Base-by-base conservation (phyloP, 2,113 vertebrate genomes). In the Bubo blakistoni region DNA sequence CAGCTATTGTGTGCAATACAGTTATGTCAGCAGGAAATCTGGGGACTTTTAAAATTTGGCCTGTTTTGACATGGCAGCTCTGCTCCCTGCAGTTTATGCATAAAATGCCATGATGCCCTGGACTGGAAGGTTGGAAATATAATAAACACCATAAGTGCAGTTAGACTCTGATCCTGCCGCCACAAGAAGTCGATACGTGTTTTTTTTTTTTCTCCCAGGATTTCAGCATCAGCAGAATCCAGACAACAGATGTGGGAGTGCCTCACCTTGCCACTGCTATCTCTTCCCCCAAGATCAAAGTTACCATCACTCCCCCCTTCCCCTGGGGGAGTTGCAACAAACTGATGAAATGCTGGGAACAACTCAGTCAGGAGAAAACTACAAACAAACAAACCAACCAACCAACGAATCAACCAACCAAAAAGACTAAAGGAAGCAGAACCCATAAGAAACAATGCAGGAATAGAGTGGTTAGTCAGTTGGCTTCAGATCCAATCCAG, bases 191-290 rank as follows among this genome's bases (percentile, higher is more conserved):
- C 55, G 49, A 0, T 38, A 36, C 36, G 16, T 70, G 32, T 4
- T 34, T 24, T 17, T 22, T 1, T 15, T 11, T 19, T 4, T 3
- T 2, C 24, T 49, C 13, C 7, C 15, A 27, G 74, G 46, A 51
- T 89, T 91, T 93, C 81, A 57, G 27, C 58, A 72, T 76, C 49
- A 76, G 25, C 44, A 90, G 44, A 89, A 92, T 79, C 61, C 46
- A 91, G 36, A 40, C 10, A 2, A 34, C 13, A 52, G 49, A 47
- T 0, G 7, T 59, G 55, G 44, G 54, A 87, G 30, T 3, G 8
- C 61, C 26, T 81, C 44, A 59, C 44, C 44, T 84, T 67, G 16
- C 26, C 25, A 16, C n/a, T 63, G 27, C 44, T 49, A 18, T 51
- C 49, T 20, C 40, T 74, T 69, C 27, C 10, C 13, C 30, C 12